Evolutionary conservation across 2,113 vertebrate genomes (phyloP).

Genomic region (Gadus macrocephalus): DNA sequence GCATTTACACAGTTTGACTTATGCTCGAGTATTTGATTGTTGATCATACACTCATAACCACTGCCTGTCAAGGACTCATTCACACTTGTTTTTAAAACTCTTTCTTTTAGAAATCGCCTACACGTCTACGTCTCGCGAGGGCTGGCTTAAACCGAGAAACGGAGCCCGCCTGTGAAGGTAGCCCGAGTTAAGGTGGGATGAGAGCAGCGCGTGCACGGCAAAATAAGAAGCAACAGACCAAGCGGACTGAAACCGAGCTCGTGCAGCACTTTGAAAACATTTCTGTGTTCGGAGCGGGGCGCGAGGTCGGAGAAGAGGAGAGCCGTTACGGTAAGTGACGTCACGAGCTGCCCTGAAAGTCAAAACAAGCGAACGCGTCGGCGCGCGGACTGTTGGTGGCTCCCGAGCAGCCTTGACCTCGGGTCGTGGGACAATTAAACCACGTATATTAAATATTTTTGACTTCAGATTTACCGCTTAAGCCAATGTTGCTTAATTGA

Average conservation of each 20-base stretch:
- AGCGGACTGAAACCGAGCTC: slow-evolving; percentile 3
- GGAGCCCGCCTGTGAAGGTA: slow-evolving; percentile 41
- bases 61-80: no score
- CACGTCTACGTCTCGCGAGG: slow-evolving; percentile 62
- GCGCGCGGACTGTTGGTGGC: slow-evolving; percentile 26
- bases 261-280: slow-evolving; percentile 11
- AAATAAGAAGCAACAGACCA: slow-evolving; percentile 23
- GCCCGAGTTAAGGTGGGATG: not conserved
- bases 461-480: not conserved
- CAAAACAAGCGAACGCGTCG: slow-evolving; percentile 67
- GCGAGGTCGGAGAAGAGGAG: slow-evolving; percentile 23
- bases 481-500: not conserved
- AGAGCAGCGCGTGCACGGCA: slow-evolving; percentile 34
- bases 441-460: not conserved
- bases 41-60: no score
- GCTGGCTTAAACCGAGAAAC: slow-evolving; percentile 36
- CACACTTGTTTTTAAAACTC: no score
- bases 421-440: slow-evolving; percentile 32
- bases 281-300: slow-evolving; percentile 11
- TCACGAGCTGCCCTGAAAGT: slow-evolving; percentile 79
- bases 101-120: not conserved
- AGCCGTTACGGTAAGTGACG: slow-evolving; percentile 68
- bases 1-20: no score
- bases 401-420: slow-evolving; percentile 1
- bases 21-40: no score